Percentiles rank a stretch among this genome's conserved stretches.
Evolutionary conservation across 1,140 invertebrate species (phyloP).

Genomic region (Adelges cooleyi): DNA sequence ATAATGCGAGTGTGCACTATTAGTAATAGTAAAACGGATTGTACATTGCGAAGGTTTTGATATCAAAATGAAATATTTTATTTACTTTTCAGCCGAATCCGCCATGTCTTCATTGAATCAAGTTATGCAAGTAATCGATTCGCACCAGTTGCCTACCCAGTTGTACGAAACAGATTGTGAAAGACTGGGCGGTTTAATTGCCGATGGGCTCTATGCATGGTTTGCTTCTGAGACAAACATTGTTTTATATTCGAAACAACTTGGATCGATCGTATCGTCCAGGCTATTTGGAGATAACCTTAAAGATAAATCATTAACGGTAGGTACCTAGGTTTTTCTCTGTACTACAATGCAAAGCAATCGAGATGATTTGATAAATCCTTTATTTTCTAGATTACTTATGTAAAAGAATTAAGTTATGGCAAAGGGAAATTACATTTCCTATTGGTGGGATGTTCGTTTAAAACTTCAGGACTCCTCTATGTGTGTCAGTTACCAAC

Average conservation of each 20-base stretch:
- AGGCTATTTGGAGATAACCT: not conserved
- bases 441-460: not conserved
- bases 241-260: constrained; percentile 1
- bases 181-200: not conserved
- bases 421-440: not conserved
- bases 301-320: constrained; percentile 7
- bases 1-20: too few relatives aligned
- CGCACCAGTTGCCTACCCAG: not conserved
- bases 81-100: too few relatives aligned
- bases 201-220: not conserved
- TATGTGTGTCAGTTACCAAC: constrained; percentile 12
- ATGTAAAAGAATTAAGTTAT: constrained; percentile 4
- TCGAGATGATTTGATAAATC: too few relatives aligned
- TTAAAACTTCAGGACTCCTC: constrained; percentile 6
- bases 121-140: not conserved
- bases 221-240: not conserved
- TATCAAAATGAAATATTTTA: too few relatives aligned
- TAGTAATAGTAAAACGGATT: too few relatives aligned
- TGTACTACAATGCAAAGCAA: too few relatives aligned
- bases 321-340: too few relatives aligned
- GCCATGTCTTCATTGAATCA: not conserved
- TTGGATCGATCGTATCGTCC: not conserved
- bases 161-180: not conserved
- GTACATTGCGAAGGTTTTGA: too few relatives aligned
- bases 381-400: not conserved